Percentiles rank a stretch among this genome's conserved stretches.
phyloP scores from a whole-genome alignment of 2,888 invertebrate species.

The Hipparchia semele region DNA sequence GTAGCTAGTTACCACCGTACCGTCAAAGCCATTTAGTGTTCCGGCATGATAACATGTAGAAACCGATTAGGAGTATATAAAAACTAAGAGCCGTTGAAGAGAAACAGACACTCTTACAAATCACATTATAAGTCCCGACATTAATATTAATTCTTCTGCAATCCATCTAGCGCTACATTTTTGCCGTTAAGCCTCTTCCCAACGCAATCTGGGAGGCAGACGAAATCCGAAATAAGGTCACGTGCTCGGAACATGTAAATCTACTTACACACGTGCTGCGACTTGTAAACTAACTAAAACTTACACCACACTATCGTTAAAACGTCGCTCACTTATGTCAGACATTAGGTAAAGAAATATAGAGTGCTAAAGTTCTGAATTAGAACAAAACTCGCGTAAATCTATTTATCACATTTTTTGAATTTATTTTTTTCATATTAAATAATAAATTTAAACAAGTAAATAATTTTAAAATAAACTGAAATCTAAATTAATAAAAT shows the following conservation, averaged over 20 bases:
- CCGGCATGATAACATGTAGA: too few species aligned
- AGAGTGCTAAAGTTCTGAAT: too few species aligned
- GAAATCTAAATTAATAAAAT: too few species aligned
- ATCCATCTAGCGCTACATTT: conserved; percentile 27
- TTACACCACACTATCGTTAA: conserved; percentile 46
- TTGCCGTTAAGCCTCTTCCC: conserved; percentile 32
- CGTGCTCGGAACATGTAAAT: conserved; percentile 76
- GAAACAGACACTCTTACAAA: background rate
- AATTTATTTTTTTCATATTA: too few species aligned
- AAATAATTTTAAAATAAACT: too few species aligned
- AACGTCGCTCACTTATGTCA: conserved; percentile 39
- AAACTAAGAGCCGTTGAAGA: background rate
- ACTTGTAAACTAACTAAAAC: conserved; percentile 58
- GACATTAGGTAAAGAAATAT: background rate
- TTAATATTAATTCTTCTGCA: conserved; percentile 12
- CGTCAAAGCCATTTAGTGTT: too few species aligned
- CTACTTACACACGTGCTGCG: conserved; percentile 70
- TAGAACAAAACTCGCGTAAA: too few species aligned
- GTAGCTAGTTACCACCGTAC: too few species aligned
- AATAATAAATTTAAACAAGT: too few species aligned
- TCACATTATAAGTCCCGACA: background rate
- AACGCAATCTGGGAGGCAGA: conserved; percentile 50
- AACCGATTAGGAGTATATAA: too few species aligned
- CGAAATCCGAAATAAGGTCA: conserved; percentile 75
- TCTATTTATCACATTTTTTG: too few species aligned